Evolutionary conservation across 2,113 vertebrate genomes (phyloP).

Genomic region (Tachysurus fulvidraco): DNA sequence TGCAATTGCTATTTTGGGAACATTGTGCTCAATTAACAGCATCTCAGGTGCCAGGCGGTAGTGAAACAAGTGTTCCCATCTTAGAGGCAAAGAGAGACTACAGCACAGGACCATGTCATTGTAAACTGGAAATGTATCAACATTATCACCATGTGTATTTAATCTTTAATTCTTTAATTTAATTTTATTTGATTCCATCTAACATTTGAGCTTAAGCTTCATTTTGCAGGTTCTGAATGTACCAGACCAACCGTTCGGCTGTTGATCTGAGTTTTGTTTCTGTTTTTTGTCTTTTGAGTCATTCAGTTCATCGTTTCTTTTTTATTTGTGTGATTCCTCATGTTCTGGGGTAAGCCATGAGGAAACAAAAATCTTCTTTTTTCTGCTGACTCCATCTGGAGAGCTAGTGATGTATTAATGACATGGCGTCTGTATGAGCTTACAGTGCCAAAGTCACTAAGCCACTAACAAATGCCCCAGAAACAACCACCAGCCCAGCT

Average conservation of each 20-base stretch:
- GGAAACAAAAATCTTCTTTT: neutral
- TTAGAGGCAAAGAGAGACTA: neutral
- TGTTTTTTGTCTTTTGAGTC: neutral
- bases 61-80: neutral
- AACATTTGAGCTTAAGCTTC: neutral
- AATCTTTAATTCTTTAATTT: neutral
- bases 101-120: neutral
- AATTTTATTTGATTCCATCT: neutral
- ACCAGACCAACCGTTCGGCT: neutral
- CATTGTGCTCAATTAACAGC: neutral
- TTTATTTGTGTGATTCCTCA: slow-evolving; percentile 4
- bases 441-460: neutral
- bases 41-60: neutral
- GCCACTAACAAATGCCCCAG: neutral
- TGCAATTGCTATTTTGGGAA: neutral
- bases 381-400: slow-evolving; percentile 13
- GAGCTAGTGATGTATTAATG: slow-evolving; percentile 12
- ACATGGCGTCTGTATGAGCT: neutral
- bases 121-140: too few species aligned
- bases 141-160: neutral
- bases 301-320: neutral
- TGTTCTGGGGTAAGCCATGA: neutral
- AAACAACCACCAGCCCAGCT: neutral
- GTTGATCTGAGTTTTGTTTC: neutral
- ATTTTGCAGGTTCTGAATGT: neutral